Evolutionary conservation across 1,140 invertebrate species (phyloP).

Genomic region (Drosophila tropicalis): DNA sequence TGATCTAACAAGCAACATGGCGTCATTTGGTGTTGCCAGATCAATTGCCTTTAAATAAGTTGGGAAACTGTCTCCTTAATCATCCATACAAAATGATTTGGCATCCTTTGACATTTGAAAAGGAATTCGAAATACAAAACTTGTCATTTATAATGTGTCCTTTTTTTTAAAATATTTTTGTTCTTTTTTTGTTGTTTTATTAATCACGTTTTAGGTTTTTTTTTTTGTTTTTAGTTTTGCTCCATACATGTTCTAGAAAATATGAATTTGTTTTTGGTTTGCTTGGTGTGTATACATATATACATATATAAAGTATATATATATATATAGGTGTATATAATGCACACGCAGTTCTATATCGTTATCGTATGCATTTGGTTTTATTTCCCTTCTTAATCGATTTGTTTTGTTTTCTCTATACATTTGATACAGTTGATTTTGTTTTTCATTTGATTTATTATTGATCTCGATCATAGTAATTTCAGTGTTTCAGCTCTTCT

Average conservation of each 20-base stretch:
- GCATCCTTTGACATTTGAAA: no score
- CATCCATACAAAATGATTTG: no score
- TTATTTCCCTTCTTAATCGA: constrained; percentile 49
- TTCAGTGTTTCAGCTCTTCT: constrained; percentile 57
- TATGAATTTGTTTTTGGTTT: constrained; percentile 55
- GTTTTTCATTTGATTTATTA: constrained; percentile 13
- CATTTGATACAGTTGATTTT: constrained; percentile 44
- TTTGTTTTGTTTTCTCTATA: constrained; percentile 59
- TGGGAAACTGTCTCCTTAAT: no score
- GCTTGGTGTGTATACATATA: constrained; percentile 54
- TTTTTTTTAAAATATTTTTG: constrained; percentile 9
- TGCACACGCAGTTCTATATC: constrained; percentile 56
- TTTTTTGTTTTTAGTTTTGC: constrained; percentile 39
- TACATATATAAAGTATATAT: constrained; percentile 51
- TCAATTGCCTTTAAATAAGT: no score
- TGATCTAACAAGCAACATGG: no score
- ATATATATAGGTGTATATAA: constrained; percentile 36
- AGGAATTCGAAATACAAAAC: neutral
- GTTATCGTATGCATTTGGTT: constrained; percentile 46
- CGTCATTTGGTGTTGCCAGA: no score
- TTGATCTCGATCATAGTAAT: constrained; percentile 15
- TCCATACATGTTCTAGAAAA: constrained; percentile 71
- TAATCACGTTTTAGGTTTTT: constrained; percentile 46
- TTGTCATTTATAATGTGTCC: constrained; percentile 22
- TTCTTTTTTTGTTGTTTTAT: constrained; percentile 44